Conservation (phyloP, 1,140 invertebrate species). For the Uloborus diversus region DNA sequence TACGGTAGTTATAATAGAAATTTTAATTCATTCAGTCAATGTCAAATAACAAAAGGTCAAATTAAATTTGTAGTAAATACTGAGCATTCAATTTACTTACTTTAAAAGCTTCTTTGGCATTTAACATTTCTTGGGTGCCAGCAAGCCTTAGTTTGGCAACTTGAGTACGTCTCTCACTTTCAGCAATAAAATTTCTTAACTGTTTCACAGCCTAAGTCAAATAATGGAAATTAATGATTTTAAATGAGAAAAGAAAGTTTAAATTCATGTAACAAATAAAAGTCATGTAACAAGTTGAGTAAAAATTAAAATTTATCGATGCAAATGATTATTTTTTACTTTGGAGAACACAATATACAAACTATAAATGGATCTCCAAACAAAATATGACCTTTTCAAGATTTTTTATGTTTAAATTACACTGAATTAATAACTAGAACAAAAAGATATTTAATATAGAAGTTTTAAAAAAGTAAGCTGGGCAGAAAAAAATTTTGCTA, state of each 20-base stretch:
- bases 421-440: no score
- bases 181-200: constrained; percentile 91
- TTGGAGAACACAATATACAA: no score
- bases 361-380: no score
- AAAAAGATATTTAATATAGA: no score
- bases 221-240: neutral
- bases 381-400: no score
- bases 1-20: no score
- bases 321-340: neutral
- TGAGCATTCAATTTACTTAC: constrained; percentile 72
- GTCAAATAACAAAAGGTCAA: no score
- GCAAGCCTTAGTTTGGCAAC: constrained; percentile 92
- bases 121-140: constrained; percentile 96
- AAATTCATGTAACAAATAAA: neutral
- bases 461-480: no score
- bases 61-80: no score
- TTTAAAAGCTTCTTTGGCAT: constrained; percentile 94
- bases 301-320: neutral
- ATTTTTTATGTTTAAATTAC: no score
- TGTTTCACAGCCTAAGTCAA: constrained; percentile 90
- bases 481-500: no score
- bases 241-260: neutral
- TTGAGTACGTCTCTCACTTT: constrained; percentile 93
- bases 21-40: no score
- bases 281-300: neutral